A percentile compares a stretch with the other conserved stretches of the same genome.
phyloP scores from a whole-genome alignment of 1,140 invertebrate genomes.

The Papilio dardanus region DNA sequence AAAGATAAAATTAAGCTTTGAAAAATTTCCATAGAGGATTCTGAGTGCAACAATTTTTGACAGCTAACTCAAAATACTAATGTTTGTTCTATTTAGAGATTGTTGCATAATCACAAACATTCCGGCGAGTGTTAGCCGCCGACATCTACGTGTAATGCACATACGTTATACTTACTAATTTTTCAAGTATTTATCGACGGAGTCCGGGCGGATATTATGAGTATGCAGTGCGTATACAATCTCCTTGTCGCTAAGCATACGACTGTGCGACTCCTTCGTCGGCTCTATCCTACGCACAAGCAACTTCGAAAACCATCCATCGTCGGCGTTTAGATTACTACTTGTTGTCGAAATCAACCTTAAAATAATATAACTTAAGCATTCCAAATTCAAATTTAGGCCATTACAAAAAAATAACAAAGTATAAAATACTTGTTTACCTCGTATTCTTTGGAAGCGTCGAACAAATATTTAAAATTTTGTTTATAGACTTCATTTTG shows the following conservation, averaged over 20 bases:
- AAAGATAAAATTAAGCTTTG: neutral
- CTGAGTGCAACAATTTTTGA: constrained; percentile 35
- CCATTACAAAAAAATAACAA: constrained; percentile 36
- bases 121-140: constrained; percentile 42
- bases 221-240: constrained; percentile 97
- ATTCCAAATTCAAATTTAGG: constrained; percentile 54
- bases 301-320: constrained; percentile 95
- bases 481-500: constrained; percentile 71
- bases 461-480: constrained; percentile 60
- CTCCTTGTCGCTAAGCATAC: constrained; percentile 97
- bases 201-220: constrained; percentile 95
- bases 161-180: constrained; percentile 91
- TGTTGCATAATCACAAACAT: constrained; percentile 69
- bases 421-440: constrained; percentile 52
- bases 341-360: constrained; percentile 78
- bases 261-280: constrained; percentile 97
- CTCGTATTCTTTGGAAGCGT: constrained; percentile 69
- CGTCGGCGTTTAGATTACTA: constrained; percentile 81
- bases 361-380: constrained; percentile 56
- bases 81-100: constrained; percentile 61
- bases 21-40: neutral
- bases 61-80: constrained; percentile 33
- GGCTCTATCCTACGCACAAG: constrained; percentile 95
- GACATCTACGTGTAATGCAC: constrained; percentile 36
- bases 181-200: constrained; percentile 91